Evolutionary conservation across 2,888 invertebrate species (phyloP).

Genomic region (Sthenelais limicola): DNA sequence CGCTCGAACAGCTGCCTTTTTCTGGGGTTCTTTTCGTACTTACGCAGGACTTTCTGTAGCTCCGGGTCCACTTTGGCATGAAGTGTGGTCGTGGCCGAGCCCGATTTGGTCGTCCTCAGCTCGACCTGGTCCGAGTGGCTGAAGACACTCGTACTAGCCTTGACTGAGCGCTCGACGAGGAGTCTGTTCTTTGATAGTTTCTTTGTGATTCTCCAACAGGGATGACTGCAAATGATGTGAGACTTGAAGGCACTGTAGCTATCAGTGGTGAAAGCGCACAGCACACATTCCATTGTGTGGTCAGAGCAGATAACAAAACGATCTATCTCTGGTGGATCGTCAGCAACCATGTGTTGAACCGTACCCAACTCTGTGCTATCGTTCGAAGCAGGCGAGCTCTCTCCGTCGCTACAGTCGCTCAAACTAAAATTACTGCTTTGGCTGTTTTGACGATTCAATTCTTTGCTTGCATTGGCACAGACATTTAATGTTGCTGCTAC

Average conservation of each 20-base stretch:
- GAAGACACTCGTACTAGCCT: constrained; percentile 5
- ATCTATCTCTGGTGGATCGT: constrained; percentile 42
- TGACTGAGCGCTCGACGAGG: constrained; percentile 50
- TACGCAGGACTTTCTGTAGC: constrained; percentile 33
- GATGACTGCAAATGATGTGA: constrained; percentile 51
- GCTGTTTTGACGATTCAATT: background rate
- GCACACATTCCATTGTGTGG: constrained; percentile 49
- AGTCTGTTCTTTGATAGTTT: constrained; percentile 51
- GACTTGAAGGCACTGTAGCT: constrained; percentile 51
- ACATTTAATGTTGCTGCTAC: too few species aligned
- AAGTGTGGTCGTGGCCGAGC: background rate
- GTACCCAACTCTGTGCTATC: background rate
- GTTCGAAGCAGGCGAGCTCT: background rate
- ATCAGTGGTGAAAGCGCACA: constrained; percentile 48
- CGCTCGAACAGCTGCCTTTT: constrained; percentile 46
- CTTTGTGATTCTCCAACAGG: constrained; percentile 50
- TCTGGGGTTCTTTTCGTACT: constrained; percentile 39
- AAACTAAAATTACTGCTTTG: constrained; percentile 9
- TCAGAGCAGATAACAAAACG: constrained; percentile 51
- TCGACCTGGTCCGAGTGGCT: background rate
- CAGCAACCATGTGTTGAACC: constrained; percentile 4
- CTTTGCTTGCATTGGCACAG: background rate
- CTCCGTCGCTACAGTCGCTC: background rate
- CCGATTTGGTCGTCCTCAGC: constrained; percentile 18
- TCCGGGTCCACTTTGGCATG: constrained; percentile 10